Percentiles rank a stretch among this genome's conserved stretches.
phyloP scores from a whole-genome alignment of 2,888 invertebrate species.

The Plagodis dolabraria region DNA sequence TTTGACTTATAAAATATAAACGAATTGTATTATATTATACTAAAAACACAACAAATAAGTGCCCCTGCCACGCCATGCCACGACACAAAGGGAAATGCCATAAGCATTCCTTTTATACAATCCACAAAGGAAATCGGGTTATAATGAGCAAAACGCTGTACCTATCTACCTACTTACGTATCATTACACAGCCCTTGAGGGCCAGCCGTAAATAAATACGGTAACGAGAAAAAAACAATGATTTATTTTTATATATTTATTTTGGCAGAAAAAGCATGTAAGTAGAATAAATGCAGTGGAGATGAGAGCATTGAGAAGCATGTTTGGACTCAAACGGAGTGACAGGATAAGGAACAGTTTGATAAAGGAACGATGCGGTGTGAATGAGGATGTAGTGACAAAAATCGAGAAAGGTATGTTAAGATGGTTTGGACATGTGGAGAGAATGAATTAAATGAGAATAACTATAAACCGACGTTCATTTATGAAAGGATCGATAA shows the following conservation, averaged over 20 bases:
- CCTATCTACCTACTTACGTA: conserved; percentile 13
- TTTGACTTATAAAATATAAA: background rate
- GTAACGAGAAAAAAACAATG: background rate
- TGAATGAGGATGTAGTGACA: no score
- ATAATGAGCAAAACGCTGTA: conserved; percentile 46
- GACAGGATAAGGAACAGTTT: no score
- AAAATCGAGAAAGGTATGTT: no score
- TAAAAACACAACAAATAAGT: background rate
- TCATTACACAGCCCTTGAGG: conserved; percentile 19
- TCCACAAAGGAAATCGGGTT: conserved; percentile 45
- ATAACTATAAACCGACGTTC: no score
- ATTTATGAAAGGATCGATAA: no score
- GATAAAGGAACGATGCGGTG: no score
- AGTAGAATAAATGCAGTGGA: no score
- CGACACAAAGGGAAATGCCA: conserved; percentile 40
- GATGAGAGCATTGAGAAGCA: no score
- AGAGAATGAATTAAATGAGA: no score
- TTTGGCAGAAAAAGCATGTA: no score
- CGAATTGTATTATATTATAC: background rate
- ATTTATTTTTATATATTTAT: background rate
- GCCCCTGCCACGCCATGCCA: background rate
- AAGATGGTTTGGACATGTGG: no score
- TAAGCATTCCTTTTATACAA: conserved; percentile 44
- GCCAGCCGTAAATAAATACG: conserved; percentile 3
- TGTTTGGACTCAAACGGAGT: no score